Evolutionary conservation across 2,888 invertebrate species (phyloP).

Genomic region (Orchesella flavescens): DNA sequence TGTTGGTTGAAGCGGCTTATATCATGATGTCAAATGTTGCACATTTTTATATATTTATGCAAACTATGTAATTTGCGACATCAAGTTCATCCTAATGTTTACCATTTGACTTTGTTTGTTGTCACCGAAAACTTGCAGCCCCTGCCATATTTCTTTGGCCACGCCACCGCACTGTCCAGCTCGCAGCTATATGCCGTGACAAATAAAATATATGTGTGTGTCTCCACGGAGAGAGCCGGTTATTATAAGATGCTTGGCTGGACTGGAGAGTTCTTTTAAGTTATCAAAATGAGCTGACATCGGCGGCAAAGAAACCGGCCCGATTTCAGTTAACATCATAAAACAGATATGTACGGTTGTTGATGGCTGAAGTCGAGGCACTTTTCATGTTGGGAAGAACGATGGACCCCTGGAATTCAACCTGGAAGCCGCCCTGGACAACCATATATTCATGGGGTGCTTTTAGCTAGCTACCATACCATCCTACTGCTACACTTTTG

Average conservation of each 20-base stretch:
- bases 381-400: conserved; percentile 46
- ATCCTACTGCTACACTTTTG: background rate
- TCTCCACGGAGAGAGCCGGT: background rate
- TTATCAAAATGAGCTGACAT: background rate
- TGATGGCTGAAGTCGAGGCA: conserved; percentile 13
- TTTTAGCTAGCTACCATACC: conserved; percentile 54
- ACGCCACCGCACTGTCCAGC: too few relatives aligned
- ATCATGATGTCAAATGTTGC: too few relatives aligned
- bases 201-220: too few relatives aligned
- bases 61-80: too few relatives aligned
- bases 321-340: background rate
- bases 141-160: too few relatives aligned
- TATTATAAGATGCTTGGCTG: too few relatives aligned
- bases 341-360: background rate
- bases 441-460: conserved; percentile 58
- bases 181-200: too few relatives aligned
- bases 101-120: too few relatives aligned
- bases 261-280: background rate
- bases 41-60: too few relatives aligned
- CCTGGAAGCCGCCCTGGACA: conserved; percentile 63
- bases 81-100: too few relatives aligned
- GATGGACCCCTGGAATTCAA: conserved; percentile 54
- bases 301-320: background rate
- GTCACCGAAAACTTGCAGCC: too few relatives aligned
- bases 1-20: too few relatives aligned